Base-by-base conservation (phyloP, 2,888 invertebrate species). In the Synanthedon formicaeformis region DNA sequence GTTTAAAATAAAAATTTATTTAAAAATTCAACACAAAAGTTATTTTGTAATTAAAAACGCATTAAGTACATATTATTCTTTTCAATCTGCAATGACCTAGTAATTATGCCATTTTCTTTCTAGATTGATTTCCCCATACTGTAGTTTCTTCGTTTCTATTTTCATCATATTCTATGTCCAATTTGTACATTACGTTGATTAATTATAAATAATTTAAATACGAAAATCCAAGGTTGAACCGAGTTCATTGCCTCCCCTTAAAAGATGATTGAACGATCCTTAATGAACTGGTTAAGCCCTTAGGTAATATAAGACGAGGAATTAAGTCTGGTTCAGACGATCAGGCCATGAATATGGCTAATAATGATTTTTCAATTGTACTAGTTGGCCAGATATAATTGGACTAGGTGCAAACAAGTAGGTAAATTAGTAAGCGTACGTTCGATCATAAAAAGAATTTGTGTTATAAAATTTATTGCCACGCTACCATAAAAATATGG, bases 231-330 rank as follows among this genome's bases (percentile, higher is more conserved):
- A 34, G 34, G 34, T 45, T 45, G 45, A 45, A 14, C 13, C 45
- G 45, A 45, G 45, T 45, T 14, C 45, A 45, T 45, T 45, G 14
- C 45, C 45, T 45, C 61, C 69, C 73, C 69, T 72, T 71, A 74
- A 71, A 69, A 65, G 63, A 77, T 79, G 81, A 79, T 78, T 80
- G 78, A 79, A 75, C 75, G 78, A 68, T 77, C 70, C 73, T 62
- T 80, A 78, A 80, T 81, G 78, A 81, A 76, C 75, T 70, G 73
- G 66, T 72, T 72, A 66, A 73, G 75, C 78, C 77, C 73, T 74
- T 65, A 69, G 76, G 78, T 74, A 71, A 71, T 70, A 67, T 71
- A 70, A 73, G 72, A 68, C 67, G 59, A 59, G 60, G 64, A 67
- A 70, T 73, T 75, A 75, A 72, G 71, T 59, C 62, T 58, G 64